These are phyloP conservation scores for Pecten maximus DNA, from an alignment of 2,888 invertebrate species.

Conservation along the genomic window DNA sequence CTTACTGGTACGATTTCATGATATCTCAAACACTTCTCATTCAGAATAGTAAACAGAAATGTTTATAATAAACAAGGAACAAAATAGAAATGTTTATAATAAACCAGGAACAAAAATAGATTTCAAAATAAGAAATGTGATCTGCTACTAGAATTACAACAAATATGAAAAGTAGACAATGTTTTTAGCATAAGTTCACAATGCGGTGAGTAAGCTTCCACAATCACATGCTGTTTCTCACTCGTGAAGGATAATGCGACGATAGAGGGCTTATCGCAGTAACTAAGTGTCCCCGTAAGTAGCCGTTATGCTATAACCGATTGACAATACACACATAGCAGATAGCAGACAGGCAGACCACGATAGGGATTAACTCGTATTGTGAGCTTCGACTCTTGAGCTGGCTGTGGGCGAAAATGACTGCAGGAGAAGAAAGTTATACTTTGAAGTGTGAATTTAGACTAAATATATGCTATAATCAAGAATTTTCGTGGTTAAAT, in stretches of 20 bases:
- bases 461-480: constrained; percentile 22
- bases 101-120: neutral
- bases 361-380: neutral
- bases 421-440: neutral
- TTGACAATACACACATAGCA: constrained; percentile 22
- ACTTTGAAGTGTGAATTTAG: constrained; percentile 35
- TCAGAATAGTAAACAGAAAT: neutral
- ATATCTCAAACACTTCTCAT: too few relatives aligned
- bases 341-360: constrained; percentile 23
- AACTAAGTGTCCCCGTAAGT: constrained; percentile 7
- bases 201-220: neutral
- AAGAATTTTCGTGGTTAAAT: constrained; percentile 30
- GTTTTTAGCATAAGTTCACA: neutral
- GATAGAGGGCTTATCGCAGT: constrained; percentile 11
- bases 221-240: neutral
- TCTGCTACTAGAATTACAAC: neutral
- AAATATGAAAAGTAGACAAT: neutral
- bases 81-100: neutral
- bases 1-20: too few relatives aligned
- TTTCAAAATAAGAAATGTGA: neutral
- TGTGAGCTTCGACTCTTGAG: constrained; percentile 16
- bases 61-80: neutral
- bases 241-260: neutral
- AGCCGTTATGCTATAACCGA: constrained; percentile 19
- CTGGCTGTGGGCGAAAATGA: constrained; percentile 30